Percentiles rank a stretch among this genome's conserved stretches.
Evolutionary conservation across 2,888 invertebrate genomes (phyloP).

Genomic region (Alloscopus bannaensis): DNA sequence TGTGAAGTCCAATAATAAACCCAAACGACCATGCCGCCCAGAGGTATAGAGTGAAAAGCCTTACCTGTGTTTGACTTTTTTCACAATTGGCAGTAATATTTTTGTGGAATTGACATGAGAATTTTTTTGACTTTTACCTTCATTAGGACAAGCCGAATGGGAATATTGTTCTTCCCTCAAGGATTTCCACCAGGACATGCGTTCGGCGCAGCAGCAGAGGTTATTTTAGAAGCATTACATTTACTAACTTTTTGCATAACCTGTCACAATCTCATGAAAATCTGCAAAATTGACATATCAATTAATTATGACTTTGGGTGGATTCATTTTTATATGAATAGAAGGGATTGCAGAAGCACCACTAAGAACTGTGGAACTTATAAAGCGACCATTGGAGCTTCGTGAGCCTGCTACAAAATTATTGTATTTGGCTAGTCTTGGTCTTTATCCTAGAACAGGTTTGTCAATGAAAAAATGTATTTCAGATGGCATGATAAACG

Average conservation of each 20-base stretch:
- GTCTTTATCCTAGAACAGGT: slow-evolving; percentile 62
- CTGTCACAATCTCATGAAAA: background rate
- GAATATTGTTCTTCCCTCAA: slow-evolving; percentile 28
- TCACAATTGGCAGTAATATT: background rate
- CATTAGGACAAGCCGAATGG: slow-evolving; percentile 47
- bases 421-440: slow-evolving; percentile 65
- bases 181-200: slow-evolving; percentile 43
- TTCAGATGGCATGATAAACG: background rate
- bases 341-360: slow-evolving; percentile 56
- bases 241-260: background rate
- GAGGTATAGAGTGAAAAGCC: slow-evolving; percentile 43
- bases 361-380: slow-evolving; percentile 64
- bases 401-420: slow-evolving; percentile 65
- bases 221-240: background rate
- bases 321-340: slow-evolving; percentile 2
- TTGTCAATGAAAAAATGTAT: slow-evolving; percentile 15
- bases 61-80: no score
- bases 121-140: no score
- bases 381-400: slow-evolving; percentile 63
- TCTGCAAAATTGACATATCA: background rate
- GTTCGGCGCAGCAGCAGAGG: slow-evolving; percentile 52
- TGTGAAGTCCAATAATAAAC: slow-evolving; percentile 52
- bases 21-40: slow-evolving; percentile 21
- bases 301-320: slow-evolving; percentile 3
- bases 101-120: background rate